Conservation (phyloP, 2,888 invertebrate genomes). For the Amblyjoppa proteus region DNA sequence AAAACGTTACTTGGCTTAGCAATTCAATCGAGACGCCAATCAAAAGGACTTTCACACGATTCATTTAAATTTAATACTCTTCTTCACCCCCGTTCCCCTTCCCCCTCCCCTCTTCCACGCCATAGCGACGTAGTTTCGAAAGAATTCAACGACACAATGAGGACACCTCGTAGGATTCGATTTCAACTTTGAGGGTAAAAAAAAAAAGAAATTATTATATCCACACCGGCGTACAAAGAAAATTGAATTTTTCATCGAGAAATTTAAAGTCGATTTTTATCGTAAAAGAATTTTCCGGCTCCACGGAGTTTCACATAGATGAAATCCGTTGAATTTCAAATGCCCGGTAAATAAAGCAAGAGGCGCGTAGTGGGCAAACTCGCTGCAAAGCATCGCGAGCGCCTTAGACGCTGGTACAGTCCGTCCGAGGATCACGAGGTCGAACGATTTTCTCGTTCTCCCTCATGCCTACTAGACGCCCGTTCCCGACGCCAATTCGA, state of each 20-base stretch:
- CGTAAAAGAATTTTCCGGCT: slow-evolving; percentile 48
- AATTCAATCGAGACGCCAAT: slow-evolving; percentile 50
- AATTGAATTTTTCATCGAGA: slow-evolving; percentile 18
- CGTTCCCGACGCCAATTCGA: slow-evolving; percentile 42
- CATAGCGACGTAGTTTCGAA: not conserved
- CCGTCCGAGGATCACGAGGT: slow-evolving; percentile 61
- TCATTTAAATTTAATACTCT: slow-evolving; percentile 37
- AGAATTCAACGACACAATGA: slow-evolving; percentile 2
- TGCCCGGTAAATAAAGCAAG: slow-evolving; percentile 79
- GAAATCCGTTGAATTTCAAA: slow-evolving; percentile 80
- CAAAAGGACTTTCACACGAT: slow-evolving; percentile 35
- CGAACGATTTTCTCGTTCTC: slow-evolving; percentile 62
- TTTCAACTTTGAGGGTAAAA: not conserved
- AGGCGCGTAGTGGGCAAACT: slow-evolving; percentile 68
- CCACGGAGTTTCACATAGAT: slow-evolving; percentile 58
- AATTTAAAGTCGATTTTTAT: slow-evolving; percentile 15
- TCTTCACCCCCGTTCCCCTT: not conserved
- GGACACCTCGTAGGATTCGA: not conserved
- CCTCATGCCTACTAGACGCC: slow-evolving; percentile 20
- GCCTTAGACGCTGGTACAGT: slow-evolving; percentile 62
- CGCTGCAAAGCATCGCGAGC: slow-evolving; percentile 67
- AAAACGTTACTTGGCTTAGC: slow-evolving; percentile 51
- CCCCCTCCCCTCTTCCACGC: not conserved
- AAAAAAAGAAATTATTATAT: not conserved
- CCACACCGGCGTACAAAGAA: not conserved